A percentile compares a stretch with the other conserved stretches of the same genome.
Conservation (phyloP, 2,888 invertebrate genomes). For the Drosophila conformis region DNA sequence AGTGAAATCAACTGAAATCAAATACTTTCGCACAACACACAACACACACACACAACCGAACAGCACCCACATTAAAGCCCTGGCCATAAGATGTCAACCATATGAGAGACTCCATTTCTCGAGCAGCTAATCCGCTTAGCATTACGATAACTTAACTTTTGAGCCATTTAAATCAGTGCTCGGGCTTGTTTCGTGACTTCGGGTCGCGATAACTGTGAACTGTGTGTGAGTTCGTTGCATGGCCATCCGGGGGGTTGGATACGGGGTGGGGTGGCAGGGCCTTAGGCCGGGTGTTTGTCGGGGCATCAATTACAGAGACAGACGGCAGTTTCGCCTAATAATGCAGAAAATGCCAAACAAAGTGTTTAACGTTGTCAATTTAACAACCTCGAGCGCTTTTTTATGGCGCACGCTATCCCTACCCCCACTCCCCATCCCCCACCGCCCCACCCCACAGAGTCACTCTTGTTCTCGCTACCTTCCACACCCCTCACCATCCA, state of each 20-base stretch:
- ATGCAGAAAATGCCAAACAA: constrained; percentile 82
- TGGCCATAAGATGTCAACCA: constrained; percentile 47
- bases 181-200: constrained; percentile 54
- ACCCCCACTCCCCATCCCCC: not conserved
- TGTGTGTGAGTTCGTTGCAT: not conserved
- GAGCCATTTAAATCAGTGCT: constrained; percentile 79
- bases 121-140: constrained; percentile 70
- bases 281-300: constrained; percentile 24
- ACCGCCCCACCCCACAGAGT: rapidly evolving
- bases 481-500: too few relatives aligned
- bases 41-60: not conserved
- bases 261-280: not conserved
- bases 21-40: constrained; percentile 37
- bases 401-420: constrained; percentile 57
- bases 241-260: not conserved
- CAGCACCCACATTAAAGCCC: not conserved
- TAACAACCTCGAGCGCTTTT: constrained; percentile 80
- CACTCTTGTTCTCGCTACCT: not conserved
- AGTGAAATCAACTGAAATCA: constrained; percentile 74
- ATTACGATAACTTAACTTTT: constrained; percentile 80
- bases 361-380: constrained; percentile 81
- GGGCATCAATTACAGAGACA: constrained; percentile 76
- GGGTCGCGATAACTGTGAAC: constrained; percentile 51
- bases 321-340: constrained; percentile 74
- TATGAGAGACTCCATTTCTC: constrained; percentile 42